phyloP scores from a whole-genome alignment of 23 tunicate species.

The Styela plicata region DNA sequence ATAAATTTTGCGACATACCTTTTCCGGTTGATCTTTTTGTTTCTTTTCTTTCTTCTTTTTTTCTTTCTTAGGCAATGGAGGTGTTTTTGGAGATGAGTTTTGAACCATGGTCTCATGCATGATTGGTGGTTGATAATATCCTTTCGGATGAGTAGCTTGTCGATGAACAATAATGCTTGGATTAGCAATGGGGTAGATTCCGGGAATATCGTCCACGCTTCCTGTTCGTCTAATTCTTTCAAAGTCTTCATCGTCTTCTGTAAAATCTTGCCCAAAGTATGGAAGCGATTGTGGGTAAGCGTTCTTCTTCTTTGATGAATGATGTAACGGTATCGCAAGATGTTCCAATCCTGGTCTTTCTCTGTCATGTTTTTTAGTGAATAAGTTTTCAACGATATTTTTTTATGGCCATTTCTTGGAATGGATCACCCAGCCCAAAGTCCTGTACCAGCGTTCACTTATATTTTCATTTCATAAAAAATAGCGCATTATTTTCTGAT shows the following conservation, averaged over 20 bases:
- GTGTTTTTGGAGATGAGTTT: neutral
- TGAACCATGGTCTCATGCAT: neutral
- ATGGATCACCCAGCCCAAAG: too few species aligned
- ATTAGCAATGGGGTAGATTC: slow-evolving; percentile 11
- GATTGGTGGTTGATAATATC: slow-evolving; percentile 27
- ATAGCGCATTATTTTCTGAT: too few species aligned
- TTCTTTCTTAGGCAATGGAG: neutral
- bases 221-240: slow-evolving; percentile 15
- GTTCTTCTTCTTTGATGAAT: slow-evolving; percentile 7
- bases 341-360: slow-evolving; percentile 18
- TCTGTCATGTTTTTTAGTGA: neutral
- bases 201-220: slow-evolving; percentile 10
- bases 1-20: too few species aligned
- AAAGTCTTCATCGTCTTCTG: slow-evolving; percentile 15
- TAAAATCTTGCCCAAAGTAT: slow-evolving; percentile 12
- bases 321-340: slow-evolving; percentile 21
- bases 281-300: slow-evolving; percentile 16
- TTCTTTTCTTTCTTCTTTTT: slow-evolving; percentile 18
- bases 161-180: slow-evolving; percentile 60
- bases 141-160: slow-evolving; percentile 44
- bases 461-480: too few species aligned
- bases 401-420: too few species aligned
- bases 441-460: too few species aligned
- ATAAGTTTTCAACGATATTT: neutral
- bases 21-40: slow-evolving; percentile 2